A percentile compares a stretch with the other conserved stretches of the same genome.
These are phyloP conservation scores for Erannis defoliaria DNA, from an alignment of 2,888 invertebrate genomes.

Conservation along the genomic window DNA sequence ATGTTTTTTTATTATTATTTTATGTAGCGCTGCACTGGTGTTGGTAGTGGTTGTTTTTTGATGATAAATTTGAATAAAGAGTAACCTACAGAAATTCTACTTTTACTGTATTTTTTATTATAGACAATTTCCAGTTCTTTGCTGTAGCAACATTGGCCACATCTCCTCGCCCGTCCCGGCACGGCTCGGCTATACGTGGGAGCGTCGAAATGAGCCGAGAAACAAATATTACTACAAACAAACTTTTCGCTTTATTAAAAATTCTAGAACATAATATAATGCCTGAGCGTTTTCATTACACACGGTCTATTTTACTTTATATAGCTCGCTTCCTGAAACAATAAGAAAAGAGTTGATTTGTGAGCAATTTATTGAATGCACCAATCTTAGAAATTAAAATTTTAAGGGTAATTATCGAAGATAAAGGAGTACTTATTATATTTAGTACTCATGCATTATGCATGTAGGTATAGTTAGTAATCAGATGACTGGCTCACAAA, in stretches of 20 bases:
- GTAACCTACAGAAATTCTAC: no score
- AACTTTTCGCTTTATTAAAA: slow-evolving; percentile 69
- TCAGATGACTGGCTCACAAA: no score
- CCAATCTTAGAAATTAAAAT: background rate
- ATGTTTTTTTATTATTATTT: background rate
- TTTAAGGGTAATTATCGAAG: no score
- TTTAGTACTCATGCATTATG: no score
- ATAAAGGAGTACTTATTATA: no score
- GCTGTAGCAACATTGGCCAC: slow-evolving; percentile 11
- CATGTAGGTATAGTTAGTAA: no score
- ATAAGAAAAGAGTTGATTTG: slow-evolving; percentile 5
- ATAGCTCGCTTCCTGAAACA: slow-evolving; percentile 14
- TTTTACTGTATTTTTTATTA: background rate
- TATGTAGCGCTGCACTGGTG: no score
- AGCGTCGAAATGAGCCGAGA: slow-evolving; percentile 61
- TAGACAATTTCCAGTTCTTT: background rate
- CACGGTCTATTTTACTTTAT: slow-evolving; percentile 30
- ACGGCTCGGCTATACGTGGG: slow-evolving; percentile 48
- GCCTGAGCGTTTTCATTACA: slow-evolving; percentile 44
- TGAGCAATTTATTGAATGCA: background rate
- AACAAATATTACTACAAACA: slow-evolving; percentile 71
- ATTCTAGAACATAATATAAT: slow-evolving; percentile 50
- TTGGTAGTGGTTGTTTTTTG: no score
- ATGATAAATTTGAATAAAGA: no score
- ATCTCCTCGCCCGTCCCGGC: slow-evolving; percentile 24